Conservation (phyloP, 2,113 vertebrate genomes). For the Ptilonorhynchus violaceus region DNA sequence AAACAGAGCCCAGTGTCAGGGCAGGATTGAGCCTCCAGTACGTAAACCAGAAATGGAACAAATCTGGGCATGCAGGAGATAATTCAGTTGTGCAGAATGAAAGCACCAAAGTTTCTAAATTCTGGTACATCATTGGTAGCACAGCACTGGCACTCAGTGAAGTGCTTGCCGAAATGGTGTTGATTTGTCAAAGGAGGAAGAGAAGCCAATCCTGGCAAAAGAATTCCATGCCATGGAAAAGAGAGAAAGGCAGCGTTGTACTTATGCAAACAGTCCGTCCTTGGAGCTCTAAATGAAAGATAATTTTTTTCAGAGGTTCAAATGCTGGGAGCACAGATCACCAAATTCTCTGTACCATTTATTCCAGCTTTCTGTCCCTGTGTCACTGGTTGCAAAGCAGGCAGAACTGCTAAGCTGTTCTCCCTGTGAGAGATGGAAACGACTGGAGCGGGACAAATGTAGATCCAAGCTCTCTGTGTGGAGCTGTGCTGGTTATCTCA, state of each 20-base stretch:
- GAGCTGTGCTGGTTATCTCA: conserved; percentile 15
- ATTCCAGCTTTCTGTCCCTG: not conserved
- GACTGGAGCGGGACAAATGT: conserved; percentile 20
- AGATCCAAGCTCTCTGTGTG: not conserved
- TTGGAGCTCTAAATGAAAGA: not conserved
- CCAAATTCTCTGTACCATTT: not conserved
- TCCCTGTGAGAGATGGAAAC: conserved; percentile 11
- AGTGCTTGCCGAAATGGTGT: not conserved
- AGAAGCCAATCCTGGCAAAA: not conserved
- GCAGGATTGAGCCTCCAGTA: conserved; percentile 1
- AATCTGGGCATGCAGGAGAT: conserved; percentile 39
- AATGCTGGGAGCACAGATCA: not conserved
- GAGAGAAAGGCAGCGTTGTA: not conserved
- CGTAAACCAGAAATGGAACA: not conserved
- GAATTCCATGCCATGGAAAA: not conserved
- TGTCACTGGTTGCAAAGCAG: not conserved
- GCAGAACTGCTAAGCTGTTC: not conserved
- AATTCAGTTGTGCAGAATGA: not conserved
- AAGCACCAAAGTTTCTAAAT: conserved; percentile 20
- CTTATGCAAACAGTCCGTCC: not conserved
- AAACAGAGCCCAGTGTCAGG: not conserved
- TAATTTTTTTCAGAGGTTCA: not conserved
- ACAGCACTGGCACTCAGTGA: not conserved
- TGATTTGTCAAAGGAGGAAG: conserved; percentile 28
- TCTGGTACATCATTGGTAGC: conserved; percentile 29